Evolutionary conservation across 2,797 vertebrate species (phyloP), one percentile per base, ranked within the genome.

Genomic region (Sardinella longiceps): DNA sequence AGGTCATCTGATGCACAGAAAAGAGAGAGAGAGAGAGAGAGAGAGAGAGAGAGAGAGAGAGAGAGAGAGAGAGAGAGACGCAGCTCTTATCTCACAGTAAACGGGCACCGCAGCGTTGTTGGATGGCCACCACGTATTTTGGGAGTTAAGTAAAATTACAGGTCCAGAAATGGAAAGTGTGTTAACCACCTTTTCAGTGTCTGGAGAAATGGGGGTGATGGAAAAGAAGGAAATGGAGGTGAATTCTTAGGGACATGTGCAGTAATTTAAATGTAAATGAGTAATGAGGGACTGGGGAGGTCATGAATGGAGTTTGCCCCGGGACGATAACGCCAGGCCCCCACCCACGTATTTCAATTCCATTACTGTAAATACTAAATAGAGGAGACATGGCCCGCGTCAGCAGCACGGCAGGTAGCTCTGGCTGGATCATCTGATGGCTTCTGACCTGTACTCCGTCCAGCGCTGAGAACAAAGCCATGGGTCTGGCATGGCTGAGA

Each of bases 261-360:
- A 84, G 82, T 86, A 7, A 88, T 84, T 88, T 81, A 87, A 81
- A 87, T 86, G 86, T 88, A 87, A 87, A 88, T 86, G 83, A 85
- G 88, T 86, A 82, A 88, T 87, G 81, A 87, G 63, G 48, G 66
- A 82, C 50, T 46, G 70, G 83, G 82, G 80, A 85, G 86, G 85
- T 81, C 86, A 87, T 74, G 84, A 86, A 89, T 28, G 30, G 83
- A 83, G 82, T 85, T 86, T 84, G 82, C 83, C 85, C 80, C 2
- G 77, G 86, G 81, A 66, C 84, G 39, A 77, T 86, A 84, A 85
- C 83, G 43, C 81, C 86, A 66, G 58, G 82, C 77, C 20, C n/a
- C n/a, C n/a, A n/a, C n/a, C n/a, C n/a, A n/a, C 23, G 53, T 83
- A 63, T 89, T 87, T 87, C 56, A 74, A 82, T 63, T 89, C 82